Conservation (phyloP, 2,113 vertebrate genomes). For the Halichoeres trimaculatus region DNA sequence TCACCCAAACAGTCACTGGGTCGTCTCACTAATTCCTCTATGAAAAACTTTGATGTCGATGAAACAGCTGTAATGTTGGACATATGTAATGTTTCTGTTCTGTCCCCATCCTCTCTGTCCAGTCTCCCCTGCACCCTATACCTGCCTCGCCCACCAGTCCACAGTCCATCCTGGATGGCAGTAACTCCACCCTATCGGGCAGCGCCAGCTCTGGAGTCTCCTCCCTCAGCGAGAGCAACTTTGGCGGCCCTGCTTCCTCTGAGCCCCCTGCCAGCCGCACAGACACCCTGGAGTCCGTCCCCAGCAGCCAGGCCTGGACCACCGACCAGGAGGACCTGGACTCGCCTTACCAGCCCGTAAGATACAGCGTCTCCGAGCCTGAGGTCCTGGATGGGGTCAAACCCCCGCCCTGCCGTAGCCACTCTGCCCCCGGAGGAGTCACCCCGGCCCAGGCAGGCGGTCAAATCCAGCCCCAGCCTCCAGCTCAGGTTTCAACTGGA, state of each 20-base stretch:
- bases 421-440: constrained; percentile 90
- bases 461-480: constrained; percentile 42
- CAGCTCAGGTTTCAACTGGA: neutral
- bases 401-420: constrained; percentile 90
- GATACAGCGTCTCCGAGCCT: constrained; percentile 93
- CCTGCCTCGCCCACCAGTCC: constrained; percentile 97
- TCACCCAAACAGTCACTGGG: no score
- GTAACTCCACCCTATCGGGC: constrained; percentile 95
- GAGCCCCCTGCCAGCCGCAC: constrained; percentile 88
- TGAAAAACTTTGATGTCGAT: no score
- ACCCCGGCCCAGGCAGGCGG: constrained; percentile 62
- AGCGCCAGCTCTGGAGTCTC: constrained; percentile 97
- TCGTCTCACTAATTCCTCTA: no score
- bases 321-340: constrained; percentile 89
- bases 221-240: constrained; percentile 95
- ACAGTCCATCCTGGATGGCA: constrained; percentile 93
- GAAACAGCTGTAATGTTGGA: no score
- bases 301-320: constrained; percentile 91
- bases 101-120: constrained; percentile 31
- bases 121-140: constrained; percentile 95
- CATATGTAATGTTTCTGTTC: no score
- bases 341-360: constrained; percentile 91
- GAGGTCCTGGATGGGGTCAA: constrained; percentile 91
- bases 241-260: constrained; percentile 86
- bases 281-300: constrained; percentile 91